Base-by-base conservation (phyloP, 1,140 invertebrate species). In the Pogonus chalceus region DNA sequence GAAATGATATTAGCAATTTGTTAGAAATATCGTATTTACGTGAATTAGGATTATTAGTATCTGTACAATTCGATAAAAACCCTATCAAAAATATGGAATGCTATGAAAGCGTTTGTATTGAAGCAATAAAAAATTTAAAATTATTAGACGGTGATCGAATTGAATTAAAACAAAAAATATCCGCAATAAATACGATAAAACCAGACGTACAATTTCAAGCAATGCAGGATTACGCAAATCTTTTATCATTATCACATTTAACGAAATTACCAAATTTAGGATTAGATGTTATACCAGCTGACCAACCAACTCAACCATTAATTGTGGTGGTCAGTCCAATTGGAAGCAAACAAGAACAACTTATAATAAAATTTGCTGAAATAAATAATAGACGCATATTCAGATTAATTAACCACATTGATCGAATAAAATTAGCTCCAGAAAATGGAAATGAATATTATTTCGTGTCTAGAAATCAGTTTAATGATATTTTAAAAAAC, bases 301-400 rank as follows among this genome's bases (percentile, higher is more conserved):
- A 57, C 20, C 46, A 48, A 20, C 55, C 61, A 14, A 54, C 57
- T 3, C 51, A 56, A 14, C 56, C 57, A 12, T 54, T 64, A n/a
- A 61, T 65, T 35, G 52, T 64, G 14, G 22, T 65, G 10, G 61
- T 65, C 0, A 62, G 64, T 1, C 58, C 61, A 1, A 54, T 55
- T 35, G 60, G 55, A 18, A 58, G 53, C 4, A 53, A 51, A 18
- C 55, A 62, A 35, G 47, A 43, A 2, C 23, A 48, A 24, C 2
- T 63, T n/a, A 35, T 55, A 20, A 54, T 37, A 43, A 50, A 62
- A 31, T 62, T 60, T 52, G 55, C 26, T 14, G 35, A 56, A 26
- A 26, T 24, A 20, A 37, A 54, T 23, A 1, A 20, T 53, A 31
- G 20, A 62, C 50, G 23, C 26, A 43, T 61, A 21, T 21, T 22